Base-by-base conservation (phyloP, 2,113 vertebrate species). In the Varanus komodoensis region DNA sequence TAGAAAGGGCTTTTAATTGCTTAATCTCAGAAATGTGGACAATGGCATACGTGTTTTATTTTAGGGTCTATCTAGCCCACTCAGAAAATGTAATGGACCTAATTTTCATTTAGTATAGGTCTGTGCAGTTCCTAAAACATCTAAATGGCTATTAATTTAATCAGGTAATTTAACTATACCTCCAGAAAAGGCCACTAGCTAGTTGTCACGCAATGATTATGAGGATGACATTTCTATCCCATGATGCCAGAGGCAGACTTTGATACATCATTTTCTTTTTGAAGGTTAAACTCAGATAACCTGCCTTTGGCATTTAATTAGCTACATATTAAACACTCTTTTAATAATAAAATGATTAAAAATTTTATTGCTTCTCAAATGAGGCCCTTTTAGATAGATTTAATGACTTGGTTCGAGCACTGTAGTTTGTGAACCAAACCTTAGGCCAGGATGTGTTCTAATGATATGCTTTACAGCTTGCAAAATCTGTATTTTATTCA, bases 291-390 rank as follows among this genome's bases (percentile, higher is more conserved):
- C 98, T 99, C 98, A 98, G 98, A 99, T 99, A 99, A 99, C 98
- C 98, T 98, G 99, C 99, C 99, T 99, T 99, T 99, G 99, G 99
- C 98, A 98, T 99, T 99, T 99, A 99, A 99, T 99, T 99, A 99
- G 98, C 98, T 98, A 99, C 99, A 99, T 99, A 98, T 99, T 99
- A 99, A 99, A 99, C 98, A 99, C 99, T 99, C 98, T 99, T 99
- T 99, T 98, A 99, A 98, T 99, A 99, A 99, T 99, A 99, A 99
- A 99, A 99, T 99, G 98, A 99, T 99, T 98, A 98, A 98, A 98
- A 98, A 97, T 98, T 99, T 99, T 99, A 99, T 99, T 98, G 98
- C 98, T 98, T 98, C 98, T 98, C 98, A 99, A 99, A 99, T 99
- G 98, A 99, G 98, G 97, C 98, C 97, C 98, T 98, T 99, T 99